A percentile compares a stretch with the other conserved stretches of the same genome.
Conservation (phyloP, 2,888 invertebrate species). For the Ecliptopera silaceata region DNA sequence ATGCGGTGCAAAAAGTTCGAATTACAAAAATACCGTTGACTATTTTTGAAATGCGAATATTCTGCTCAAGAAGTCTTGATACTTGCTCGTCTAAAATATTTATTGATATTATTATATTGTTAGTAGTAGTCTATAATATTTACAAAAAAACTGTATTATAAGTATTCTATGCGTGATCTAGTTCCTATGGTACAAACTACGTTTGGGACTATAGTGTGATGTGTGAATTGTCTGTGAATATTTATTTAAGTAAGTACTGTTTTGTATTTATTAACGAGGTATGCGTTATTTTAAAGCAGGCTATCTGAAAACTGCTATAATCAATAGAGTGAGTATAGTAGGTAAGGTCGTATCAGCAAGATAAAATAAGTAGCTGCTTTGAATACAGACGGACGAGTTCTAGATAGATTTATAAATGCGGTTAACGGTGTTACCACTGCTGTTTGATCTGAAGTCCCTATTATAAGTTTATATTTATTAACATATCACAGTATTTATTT, state of each 20-base stretch:
- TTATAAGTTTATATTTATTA: no score
- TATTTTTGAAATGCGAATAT: not conserved
- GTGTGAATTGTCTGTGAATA: no score
- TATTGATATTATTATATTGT: no score
- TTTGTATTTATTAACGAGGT: no score
- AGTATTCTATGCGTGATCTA: no score
- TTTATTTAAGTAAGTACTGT: no score
- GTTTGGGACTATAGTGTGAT: no score
- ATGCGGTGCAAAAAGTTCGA: not conserved
- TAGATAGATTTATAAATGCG: not conserved
- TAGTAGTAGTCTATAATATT: no score
- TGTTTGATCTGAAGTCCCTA: not conserved
- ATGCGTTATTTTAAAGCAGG: not conserved
- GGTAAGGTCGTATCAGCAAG: constrained; percentile 14
- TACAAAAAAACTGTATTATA: no score
- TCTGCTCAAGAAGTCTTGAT: not conserved
- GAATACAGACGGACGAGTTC: not conserved
- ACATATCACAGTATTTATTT: no score
- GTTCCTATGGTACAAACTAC: no score
- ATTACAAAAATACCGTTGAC: no score
- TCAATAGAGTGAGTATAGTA: constrained; percentile 2
- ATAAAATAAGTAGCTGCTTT: constrained; percentile 9
- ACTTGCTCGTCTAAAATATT: not conserved
- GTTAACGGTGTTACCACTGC: not conserved
- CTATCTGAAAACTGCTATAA: constrained; percentile 4